These are phyloP conservation scores for Entosphenus tridentatus DNA, from an alignment of 2,113 vertebrate genomes.

Conservation along the genomic window DNA sequence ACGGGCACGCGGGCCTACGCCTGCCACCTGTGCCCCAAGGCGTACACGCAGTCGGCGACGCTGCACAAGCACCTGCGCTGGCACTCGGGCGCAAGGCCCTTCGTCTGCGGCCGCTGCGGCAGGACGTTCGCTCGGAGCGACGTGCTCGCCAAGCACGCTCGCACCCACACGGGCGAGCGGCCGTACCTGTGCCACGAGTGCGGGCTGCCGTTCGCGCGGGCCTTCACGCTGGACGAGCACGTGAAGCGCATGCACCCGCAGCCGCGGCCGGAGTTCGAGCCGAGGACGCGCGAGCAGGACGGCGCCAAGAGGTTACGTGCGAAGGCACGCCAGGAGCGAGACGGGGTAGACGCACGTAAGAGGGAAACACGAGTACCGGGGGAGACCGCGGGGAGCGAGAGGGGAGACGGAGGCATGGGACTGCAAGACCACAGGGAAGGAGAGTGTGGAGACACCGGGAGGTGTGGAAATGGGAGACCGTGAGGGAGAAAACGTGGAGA, in stretches of 20 bases:
- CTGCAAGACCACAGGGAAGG: background rate
- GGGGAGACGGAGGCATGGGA: background rate
- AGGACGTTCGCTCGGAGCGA: background rate
- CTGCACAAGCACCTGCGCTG: constrained; percentile 14
- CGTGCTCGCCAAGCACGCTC: too few relatives aligned
- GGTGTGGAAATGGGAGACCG: constrained; percentile 8
- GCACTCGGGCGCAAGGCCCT: constrained; percentile 19
- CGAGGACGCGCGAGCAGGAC: too few relatives aligned
- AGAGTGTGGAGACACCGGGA: constrained; percentile 14
- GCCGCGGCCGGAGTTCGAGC: too few relatives aligned
- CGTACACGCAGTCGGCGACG: constrained; percentile 15
- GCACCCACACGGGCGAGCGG: too few relatives aligned
- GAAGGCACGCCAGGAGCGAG: background rate
- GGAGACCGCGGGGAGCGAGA: background rate
- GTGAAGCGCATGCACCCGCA: too few relatives aligned
- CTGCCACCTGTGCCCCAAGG: constrained; percentile 16
- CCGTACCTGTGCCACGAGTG: too few relatives aligned
- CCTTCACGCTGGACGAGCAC: too few relatives aligned
- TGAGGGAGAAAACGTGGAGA: background rate
- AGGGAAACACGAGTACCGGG: background rate
- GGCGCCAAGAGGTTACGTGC: too few relatives aligned
- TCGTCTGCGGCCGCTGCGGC: constrained; percentile 10
- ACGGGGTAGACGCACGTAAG: background rate
- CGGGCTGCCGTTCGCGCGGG: too few relatives aligned
- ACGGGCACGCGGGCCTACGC: constrained; percentile 16